Evolutionary conservation across 2,888 invertebrate genomes (phyloP).

Genomic region (Apantesis nais): DNA sequence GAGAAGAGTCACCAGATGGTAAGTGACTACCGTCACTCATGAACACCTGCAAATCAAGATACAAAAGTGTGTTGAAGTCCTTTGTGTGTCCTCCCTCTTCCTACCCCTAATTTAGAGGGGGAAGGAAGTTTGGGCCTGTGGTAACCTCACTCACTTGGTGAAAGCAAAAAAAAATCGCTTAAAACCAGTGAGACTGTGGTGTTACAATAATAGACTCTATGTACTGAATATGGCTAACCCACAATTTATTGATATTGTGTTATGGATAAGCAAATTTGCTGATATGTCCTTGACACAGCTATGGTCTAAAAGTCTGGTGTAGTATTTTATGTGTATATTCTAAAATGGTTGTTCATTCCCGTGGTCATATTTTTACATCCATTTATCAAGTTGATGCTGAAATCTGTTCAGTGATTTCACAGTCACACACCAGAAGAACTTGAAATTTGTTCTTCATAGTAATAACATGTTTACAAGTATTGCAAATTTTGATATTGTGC

Average conservation of each 20-base stretch:
- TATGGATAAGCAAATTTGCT: neutral
- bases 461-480: neutral
- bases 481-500: too few relatives aligned
- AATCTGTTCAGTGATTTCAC: neutral
- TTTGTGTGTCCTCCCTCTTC: neutral
- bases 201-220: neutral
- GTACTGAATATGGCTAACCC: neutral
- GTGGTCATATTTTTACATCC: neutral
- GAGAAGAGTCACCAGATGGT: neutral
- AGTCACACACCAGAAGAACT: neutral
- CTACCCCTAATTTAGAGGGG: neutral
- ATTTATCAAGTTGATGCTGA: neutral
- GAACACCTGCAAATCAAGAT: neutral
- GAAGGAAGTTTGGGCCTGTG: neutral
- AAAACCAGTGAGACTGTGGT: neutral
- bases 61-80: neutral
- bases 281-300: neutral
- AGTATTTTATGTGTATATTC: neutral
- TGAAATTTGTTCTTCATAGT: neutral
- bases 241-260: neutral
- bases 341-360: neutral
- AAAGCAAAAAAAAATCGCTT: neutral
- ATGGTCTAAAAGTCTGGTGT: neutral
- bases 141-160: neutral
- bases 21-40: neutral